These are phyloP conservation scores for Florisuga fusca DNA, from an alignment of 2,797 vertebrate species.

Conservation along the genomic window DNA sequence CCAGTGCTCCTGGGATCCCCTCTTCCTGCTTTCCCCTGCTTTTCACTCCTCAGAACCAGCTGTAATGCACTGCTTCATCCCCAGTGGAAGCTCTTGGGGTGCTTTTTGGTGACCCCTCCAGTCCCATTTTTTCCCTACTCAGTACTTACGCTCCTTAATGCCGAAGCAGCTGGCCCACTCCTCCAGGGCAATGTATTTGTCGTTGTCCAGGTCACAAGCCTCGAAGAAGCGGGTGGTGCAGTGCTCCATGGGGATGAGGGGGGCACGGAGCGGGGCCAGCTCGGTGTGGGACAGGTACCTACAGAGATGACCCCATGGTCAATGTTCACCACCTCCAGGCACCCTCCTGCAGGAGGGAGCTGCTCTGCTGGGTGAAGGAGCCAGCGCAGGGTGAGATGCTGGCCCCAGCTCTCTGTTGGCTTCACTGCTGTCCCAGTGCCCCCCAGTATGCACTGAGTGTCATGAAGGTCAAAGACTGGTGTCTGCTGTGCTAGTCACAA, in stretches of 20 bases:
- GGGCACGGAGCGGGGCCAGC: slow-evolving; percentile 94
- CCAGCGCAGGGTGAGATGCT: not conserved
- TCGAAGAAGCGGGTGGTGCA: slow-evolving; percentile 99
- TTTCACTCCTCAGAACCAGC: not conserved
- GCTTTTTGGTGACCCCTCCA: not conserved
- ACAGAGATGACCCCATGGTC: not conserved
- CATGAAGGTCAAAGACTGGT: not conserved
- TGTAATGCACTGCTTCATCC: not conserved
- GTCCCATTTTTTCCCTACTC: not conserved
- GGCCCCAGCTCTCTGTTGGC: not conserved
- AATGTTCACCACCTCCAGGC: not conserved
- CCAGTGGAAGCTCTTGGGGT: rapidly evolving
- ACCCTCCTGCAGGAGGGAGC: not conserved
- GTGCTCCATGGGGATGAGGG: slow-evolving; percentile 99
- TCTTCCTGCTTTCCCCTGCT: not conserved
- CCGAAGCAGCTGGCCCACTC: slow-evolving; percentile 98
- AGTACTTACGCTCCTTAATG: slow-evolving; percentile 93
- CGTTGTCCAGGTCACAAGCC: slow-evolving; percentile 90
- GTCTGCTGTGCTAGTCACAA: not conserved
- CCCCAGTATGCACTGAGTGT: not conserved
- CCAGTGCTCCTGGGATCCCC: not conserved
- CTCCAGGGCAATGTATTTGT: slow-evolving; percentile 97
- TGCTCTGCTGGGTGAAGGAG: not conserved
- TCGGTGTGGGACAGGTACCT: slow-evolving; percentile 98
- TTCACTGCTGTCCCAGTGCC: not conserved